Conservation (phyloP, 2,797 vertebrate genomes). For the Acropternis orthonyx region DNA sequence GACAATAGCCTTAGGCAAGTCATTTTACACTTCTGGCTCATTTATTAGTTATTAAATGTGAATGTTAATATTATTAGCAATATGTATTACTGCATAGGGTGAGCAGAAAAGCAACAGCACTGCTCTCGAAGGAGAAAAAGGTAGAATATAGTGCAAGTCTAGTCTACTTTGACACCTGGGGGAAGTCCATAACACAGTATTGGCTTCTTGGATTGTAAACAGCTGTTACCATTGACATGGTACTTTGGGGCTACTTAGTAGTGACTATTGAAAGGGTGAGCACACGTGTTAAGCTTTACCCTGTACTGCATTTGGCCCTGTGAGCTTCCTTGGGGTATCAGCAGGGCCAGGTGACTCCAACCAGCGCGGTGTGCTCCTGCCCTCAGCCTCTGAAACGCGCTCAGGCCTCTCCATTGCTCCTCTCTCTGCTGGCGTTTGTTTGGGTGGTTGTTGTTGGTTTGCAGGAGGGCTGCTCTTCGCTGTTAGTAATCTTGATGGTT, state of each 20-base stretch:
- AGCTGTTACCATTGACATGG: neutral
- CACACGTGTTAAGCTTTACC: neutral
- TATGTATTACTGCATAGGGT: neutral
- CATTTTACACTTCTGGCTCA: neutral
- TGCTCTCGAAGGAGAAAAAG: neutral
- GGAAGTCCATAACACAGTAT: neutral
- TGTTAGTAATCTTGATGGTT: neutral
- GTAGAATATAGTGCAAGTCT: neutral
- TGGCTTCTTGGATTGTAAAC: neutral
- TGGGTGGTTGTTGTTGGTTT: neutral
- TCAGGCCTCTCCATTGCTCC: neutral
- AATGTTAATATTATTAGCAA: neutral
- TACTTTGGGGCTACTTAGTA: neutral
- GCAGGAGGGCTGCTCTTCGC: neutral
- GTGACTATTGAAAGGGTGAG: neutral
- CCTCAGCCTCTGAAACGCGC: neutral
- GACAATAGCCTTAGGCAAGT: neutral
- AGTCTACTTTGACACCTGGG: neutral
- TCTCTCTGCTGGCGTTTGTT: fast-evolving
- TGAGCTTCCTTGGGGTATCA: neutral
- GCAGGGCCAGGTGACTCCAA: neutral
- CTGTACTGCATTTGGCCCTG: neutral
- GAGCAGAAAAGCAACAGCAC: neutral
- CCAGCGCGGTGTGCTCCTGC: neutral
- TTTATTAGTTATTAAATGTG: neutral